Conservation (phyloP, 2,113 vertebrate genomes). For the Pycnonotus jocosus region DNA sequence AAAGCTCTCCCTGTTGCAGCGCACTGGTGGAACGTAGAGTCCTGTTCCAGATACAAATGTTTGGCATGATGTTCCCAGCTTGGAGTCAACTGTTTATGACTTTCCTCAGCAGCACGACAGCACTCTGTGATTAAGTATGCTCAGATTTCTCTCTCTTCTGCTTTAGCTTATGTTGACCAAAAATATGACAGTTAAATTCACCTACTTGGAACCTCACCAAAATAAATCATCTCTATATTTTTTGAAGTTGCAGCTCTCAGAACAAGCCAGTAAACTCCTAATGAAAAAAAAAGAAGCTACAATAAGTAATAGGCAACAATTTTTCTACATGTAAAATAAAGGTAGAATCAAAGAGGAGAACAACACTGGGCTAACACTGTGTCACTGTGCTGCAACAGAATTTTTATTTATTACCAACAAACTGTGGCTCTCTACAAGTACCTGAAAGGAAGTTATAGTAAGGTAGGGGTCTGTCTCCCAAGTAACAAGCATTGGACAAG, state of each 20-base stretch:
- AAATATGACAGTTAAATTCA: not conserved
- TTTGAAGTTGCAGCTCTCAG: not conserved
- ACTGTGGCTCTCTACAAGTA: not conserved
- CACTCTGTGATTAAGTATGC: conserved; percentile 1
- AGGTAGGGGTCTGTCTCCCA: not conserved
- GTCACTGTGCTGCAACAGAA: not conserved
- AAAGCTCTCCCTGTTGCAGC: not conserved
- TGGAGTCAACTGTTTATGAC: conserved; percentile 33
- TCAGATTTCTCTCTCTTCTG: conserved; percentile 10
- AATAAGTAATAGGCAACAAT: not conserved
- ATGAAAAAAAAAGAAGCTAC: not conserved
- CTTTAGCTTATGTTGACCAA: conserved; percentile 18
- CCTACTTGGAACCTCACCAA: conserved; percentile 19
- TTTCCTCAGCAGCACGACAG: conserved; percentile 23
- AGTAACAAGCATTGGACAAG: too few species aligned
- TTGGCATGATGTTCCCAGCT: conserved; percentile 44
- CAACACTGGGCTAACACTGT: accelerated
- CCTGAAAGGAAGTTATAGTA: not conserved
- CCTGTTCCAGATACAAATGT: conserved; percentile 49
- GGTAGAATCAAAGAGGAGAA: not conserved
- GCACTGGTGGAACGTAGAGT: conserved; percentile 38
- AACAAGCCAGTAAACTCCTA: not conserved
- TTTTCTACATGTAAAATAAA: not conserved
- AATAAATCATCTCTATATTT: not conserved
- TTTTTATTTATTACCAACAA: not conserved